Percentiles rank a stretch among this genome's conserved stretches.
Evolutionary conservation across 2,113 vertebrate species (phyloP).

Genomic region (Microtus montanus): DNA sequence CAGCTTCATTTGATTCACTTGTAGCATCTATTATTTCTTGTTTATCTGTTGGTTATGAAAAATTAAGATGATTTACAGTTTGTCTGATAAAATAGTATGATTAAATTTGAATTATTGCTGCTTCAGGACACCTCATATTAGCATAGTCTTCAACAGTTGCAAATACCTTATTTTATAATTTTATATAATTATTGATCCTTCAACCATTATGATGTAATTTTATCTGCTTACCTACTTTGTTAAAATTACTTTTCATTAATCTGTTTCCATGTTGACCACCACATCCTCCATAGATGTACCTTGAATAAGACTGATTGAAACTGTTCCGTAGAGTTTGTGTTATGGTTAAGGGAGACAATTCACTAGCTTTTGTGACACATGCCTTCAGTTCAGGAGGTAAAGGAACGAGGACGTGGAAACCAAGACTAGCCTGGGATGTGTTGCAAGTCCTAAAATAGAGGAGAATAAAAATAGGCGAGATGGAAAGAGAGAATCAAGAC

Average conservation of each 20-base stretch:
- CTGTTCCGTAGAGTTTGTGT: no score
- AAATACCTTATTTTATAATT: background rate
- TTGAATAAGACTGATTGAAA: background rate
- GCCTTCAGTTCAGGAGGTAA: no score
- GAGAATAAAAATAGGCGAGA: background rate
- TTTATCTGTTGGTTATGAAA: background rate
- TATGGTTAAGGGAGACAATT: background rate
- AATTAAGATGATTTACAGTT: background rate
- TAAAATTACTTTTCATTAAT: background rate
- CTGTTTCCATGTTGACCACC: background rate
- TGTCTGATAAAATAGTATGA: background rate
- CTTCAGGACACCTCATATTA: background rate
- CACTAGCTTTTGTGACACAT: background rate
- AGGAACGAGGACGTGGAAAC: background rate
- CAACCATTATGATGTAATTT: background rate
- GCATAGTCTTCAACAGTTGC: background rate
- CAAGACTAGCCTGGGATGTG: background rate
- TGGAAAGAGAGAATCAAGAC: background rate
- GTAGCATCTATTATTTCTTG: background rate
- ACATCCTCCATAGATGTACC: background rate
- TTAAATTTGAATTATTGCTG: background rate
- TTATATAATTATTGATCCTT: background rate
- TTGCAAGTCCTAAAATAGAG: background rate
- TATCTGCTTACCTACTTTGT: background rate
- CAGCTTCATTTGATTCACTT: conserved; percentile 24